These are phyloP conservation scores for Mythimna albipuncta DNA, from an alignment of 2,888 invertebrate species.

Conservation along the genomic window DNA sequence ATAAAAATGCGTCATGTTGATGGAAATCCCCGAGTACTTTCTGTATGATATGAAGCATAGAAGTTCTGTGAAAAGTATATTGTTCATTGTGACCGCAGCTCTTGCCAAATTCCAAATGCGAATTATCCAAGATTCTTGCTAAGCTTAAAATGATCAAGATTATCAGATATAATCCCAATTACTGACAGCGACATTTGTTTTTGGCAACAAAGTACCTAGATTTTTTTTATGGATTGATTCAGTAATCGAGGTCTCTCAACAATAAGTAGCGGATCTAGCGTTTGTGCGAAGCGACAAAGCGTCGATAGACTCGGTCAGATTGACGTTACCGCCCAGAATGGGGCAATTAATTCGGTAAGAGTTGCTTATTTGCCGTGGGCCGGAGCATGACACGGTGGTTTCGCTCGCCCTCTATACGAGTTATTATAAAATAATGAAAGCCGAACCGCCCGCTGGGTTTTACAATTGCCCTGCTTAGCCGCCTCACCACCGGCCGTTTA, in stretches of 20 bases:
- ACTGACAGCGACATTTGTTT: neutral
- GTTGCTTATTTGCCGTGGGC: conserved; percentile 80
- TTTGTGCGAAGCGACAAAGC: conserved; percentile 76
- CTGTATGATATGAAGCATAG: conserved; percentile 31
- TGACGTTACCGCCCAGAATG: conserved; percentile 88
- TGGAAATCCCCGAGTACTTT: conserved; percentile 56
- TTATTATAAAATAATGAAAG: conserved; percentile 91
- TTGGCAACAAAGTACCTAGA: neutral
- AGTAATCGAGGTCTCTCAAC: conserved; percentile 15
- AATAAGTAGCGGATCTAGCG: conserved; percentile 45
- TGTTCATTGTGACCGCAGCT: conserved; percentile 38
- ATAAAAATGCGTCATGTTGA: conserved; percentile 56
- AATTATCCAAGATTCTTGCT: neutral
- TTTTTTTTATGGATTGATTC: neutral
- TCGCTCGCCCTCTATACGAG: conserved; percentile 84
- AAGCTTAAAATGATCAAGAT: neutral
- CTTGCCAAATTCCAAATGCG: neutral
- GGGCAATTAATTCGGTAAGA: conserved; percentile 88
- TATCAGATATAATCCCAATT: neutral
- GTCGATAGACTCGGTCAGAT: conserved; percentile 70
- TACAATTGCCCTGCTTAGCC: conserved; percentile 90
- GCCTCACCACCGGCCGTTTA: conserved; percentile 87
- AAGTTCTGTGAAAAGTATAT: conserved; percentile 54
- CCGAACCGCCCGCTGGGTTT: conserved; percentile 88
- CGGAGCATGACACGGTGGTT: conserved; percentile 86